Evolutionary conservation across 2,113 vertebrate genomes (phyloP), one percentile per base, ranked within the genome.

Genomic region (Rhegmatorhina hoffmannsi): DNA sequence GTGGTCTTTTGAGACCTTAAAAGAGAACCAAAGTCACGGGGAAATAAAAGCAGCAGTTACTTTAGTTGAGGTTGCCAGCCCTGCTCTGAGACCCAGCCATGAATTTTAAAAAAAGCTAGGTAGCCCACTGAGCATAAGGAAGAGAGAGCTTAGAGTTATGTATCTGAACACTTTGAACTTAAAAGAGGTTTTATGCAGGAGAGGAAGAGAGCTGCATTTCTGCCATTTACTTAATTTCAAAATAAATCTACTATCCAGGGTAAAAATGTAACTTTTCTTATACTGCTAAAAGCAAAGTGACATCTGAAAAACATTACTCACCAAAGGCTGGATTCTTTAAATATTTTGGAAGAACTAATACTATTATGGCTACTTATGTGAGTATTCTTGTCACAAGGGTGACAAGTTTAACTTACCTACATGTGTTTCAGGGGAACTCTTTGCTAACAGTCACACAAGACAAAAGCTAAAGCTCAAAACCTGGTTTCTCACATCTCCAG

Each of bases 1-100:
- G 64, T 31, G 69, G 92, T 91, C 91, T 95, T 95, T 56, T 52
- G 89, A 96, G 96, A 90, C 76, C 38, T 86, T 70, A 92, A 90
- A 76, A 58, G 40, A 77, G 83, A 94, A 77, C 60, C 72, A 87
- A 90, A 92, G 90, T 68, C 85, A 58, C 5, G 10, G 33, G 49
- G 79, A 95, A 94, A 94, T 90, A 93, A 96, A 96, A 94, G 83
- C 52, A 89, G 88, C 90, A 76, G 85, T 89, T 92, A 89, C 80
- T 77, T 49, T 50, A 92, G 73, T 17, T 64, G 73, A 90, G 85
- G 69, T 95, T 89, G 80, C 85, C 64, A 94, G 64, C 44, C 60
- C 47, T 64, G 85, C 90, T 93, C 90, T 40, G 76, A 95, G 88
- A 84, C 60, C 13, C 44, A 70, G 72, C 44, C 83, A 72, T 36